Evolutionary conservation across 2,888 invertebrate genomes (phyloP).

Genomic region (Oscheius sp.): DNA sequence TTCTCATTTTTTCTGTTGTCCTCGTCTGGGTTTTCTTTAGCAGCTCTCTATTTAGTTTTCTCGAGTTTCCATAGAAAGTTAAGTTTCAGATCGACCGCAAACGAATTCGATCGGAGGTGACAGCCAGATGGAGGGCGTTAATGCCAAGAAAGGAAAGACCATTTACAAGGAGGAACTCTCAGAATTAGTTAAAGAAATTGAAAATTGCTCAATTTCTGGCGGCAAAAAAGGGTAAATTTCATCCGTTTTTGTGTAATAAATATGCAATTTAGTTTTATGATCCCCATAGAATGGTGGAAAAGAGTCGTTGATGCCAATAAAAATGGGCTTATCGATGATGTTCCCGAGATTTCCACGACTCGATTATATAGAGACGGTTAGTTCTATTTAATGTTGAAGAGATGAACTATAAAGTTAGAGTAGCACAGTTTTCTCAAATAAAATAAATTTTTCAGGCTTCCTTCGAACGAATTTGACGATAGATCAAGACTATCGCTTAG

Average conservation of each 20-base stretch:
- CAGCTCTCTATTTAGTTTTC: too few relatives aligned
- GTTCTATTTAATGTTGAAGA: too few relatives aligned
- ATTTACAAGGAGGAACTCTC: background rate
- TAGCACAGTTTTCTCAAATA: too few relatives aligned
- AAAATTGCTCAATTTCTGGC: background rate
- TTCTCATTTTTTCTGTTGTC: too few relatives aligned
- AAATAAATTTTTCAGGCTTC: background rate
- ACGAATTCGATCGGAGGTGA: too few relatives aligned
- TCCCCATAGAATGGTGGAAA: constrained; percentile 8
- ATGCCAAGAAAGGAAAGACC: constrained; percentile 15
- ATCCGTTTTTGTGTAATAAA: background rate
- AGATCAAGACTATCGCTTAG: background rate
- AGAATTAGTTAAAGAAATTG: background rate
- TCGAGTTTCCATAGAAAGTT: too few relatives aligned
- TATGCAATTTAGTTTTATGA: background rate
- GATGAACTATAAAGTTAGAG: too few relatives aligned
- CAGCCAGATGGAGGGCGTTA: background rate
- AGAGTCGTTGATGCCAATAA: too few relatives aligned
- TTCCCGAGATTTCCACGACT: too few relatives aligned
- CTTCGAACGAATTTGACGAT: background rate
- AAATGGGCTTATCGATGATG: too few relatives aligned
- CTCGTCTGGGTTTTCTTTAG: too few relatives aligned
- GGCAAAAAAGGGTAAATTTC: background rate
- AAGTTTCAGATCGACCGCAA: too few relatives aligned
- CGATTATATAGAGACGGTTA: background rate